A percentile compares a stretch with the other conserved stretches of the same genome.
Evolutionary conservation across 2,113 vertebrate species (phyloP).

Genomic region (Podocnemis expansa): DNA sequence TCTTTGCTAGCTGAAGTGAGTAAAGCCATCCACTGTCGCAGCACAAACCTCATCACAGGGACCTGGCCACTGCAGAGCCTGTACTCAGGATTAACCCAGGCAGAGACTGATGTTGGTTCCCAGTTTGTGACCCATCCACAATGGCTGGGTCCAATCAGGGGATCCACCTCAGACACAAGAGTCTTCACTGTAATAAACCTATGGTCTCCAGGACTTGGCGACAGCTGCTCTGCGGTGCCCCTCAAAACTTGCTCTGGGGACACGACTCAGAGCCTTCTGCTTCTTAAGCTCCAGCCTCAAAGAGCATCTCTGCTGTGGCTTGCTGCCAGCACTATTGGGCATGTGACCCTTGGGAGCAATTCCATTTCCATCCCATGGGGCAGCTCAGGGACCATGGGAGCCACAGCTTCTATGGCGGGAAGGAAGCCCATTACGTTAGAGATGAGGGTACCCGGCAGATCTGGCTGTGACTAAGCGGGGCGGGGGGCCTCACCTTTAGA

Average conservation of each 20-base stretch:
- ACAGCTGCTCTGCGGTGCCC: neutral
- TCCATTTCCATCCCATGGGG: neutral
- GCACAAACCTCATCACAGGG: neutral
- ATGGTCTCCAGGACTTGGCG: neutral
- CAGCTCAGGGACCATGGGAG: neutral
- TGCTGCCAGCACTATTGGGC: neutral
- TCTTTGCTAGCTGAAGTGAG: neutral
- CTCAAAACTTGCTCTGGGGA: neutral
- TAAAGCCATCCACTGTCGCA: neutral
- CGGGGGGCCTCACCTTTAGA: neutral
- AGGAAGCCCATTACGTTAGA: neutral
- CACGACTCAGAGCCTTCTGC: neutral
- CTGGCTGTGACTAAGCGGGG: neutral
- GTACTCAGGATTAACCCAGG: neutral
- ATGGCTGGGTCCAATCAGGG: neutral
- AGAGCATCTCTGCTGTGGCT: neutral
- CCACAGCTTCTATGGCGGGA: neutral
- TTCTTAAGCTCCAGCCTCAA: neutral
- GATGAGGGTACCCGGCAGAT: neutral
- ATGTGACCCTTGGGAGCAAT: neutral
- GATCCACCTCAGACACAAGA: neutral
- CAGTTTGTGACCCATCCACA: neutral
- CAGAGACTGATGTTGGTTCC: neutral
- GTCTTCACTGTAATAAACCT: neutral
- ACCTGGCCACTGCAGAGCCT: too few relatives aligned